phyloP scores from a whole-genome alignment of 2,113 vertebrate species.

The Phylloscopus trochilus region DNA sequence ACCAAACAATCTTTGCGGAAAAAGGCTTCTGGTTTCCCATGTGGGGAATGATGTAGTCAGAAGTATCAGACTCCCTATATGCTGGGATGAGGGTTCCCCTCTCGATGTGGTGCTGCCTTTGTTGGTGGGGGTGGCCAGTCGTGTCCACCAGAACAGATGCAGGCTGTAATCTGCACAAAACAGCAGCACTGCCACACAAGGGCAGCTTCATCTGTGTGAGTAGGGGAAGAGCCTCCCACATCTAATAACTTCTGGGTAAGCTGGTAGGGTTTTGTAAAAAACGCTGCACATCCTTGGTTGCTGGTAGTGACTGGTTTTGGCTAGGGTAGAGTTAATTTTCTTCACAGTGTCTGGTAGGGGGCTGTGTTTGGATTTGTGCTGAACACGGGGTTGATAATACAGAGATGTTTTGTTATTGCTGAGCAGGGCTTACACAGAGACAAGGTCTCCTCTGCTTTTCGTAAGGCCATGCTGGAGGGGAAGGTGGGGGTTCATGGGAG shows the following conservation, averaged over 20 bases:
- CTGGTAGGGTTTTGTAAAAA: background rate
- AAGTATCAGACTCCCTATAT: rapidly evolving
- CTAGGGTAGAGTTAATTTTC: background rate
- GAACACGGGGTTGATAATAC: rapidly evolving
- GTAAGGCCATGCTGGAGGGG: rapidly evolving
- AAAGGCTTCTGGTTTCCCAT: background rate
- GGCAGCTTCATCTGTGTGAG: background rate
- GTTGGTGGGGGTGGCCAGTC: rapidly evolving
- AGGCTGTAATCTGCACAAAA: background rate
- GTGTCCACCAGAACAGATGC: background rate
- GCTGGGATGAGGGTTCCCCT: background rate
- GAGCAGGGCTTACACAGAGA: background rate
- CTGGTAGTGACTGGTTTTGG: background rate
- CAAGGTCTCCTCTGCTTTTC: background rate
- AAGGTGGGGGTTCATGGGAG: background rate
- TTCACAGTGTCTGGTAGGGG: background rate
- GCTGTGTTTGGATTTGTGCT: background rate
- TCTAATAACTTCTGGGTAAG: background rate
- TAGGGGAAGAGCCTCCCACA: background rate
- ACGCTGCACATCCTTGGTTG: background rate
- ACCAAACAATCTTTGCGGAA: background rate
- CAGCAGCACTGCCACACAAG: background rate
- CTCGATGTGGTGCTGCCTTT: background rate
- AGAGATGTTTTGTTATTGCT: background rate
- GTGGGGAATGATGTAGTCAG: rapidly evolving